phyloP scores from a whole-genome alignment of 2,888 invertebrate genomes.

The Drosophila neutralis region DNA sequence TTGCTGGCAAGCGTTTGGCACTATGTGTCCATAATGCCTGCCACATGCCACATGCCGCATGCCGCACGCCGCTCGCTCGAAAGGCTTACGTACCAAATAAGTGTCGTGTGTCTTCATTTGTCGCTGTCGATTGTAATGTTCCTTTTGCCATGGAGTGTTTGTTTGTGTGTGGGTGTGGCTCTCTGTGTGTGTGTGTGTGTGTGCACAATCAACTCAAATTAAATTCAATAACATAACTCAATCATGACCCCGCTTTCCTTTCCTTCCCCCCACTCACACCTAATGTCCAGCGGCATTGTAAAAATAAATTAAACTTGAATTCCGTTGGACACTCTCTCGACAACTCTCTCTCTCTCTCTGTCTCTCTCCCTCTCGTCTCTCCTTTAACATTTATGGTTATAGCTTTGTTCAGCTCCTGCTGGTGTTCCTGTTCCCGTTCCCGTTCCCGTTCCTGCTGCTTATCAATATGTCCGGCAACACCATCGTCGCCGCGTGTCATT shows the following conservation, averaged over 20 bases:
- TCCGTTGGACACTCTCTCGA: constrained; percentile 55
- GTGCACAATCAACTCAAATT: constrained; percentile 82
- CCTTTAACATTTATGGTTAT: constrained; percentile 21
- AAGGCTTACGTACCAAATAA: constrained; percentile 74
- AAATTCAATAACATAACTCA: constrained; percentile 83
- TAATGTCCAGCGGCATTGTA: constrained; percentile 48
- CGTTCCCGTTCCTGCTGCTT: constrained; percentile 33
- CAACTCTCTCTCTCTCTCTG: constrained; percentile 6
- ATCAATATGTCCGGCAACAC: constrained; percentile 51
- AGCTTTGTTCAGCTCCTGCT: constrained; percentile 22
- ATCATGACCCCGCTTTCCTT: constrained; percentile 56
- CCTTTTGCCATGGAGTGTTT: constrained; percentile 23
- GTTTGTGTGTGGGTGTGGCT: constrained; percentile 8
- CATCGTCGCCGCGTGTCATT: constrained; percentile 55
- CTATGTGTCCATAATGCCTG: constrained; percentile 74
- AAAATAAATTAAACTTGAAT: constrained; percentile 80
- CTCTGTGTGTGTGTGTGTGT: constrained; percentile 33
- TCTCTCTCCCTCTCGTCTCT: constrained; percentile 5
- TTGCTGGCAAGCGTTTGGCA: constrained; percentile 66
- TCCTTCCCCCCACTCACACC: constrained; percentile 6
- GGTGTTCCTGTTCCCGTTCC: constrained; percentile 7
- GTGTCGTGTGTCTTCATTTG: constrained; percentile 79
- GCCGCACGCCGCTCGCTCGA: constrained; percentile 39
- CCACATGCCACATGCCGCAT: constrained; percentile 32
- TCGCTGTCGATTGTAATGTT: constrained; percentile 72